Percentiles rank a stretch among this genome's conserved stretches.
Conservation (phyloP, 2,113 vertebrate genomes). For the Microtus ochrogaster region DNA sequence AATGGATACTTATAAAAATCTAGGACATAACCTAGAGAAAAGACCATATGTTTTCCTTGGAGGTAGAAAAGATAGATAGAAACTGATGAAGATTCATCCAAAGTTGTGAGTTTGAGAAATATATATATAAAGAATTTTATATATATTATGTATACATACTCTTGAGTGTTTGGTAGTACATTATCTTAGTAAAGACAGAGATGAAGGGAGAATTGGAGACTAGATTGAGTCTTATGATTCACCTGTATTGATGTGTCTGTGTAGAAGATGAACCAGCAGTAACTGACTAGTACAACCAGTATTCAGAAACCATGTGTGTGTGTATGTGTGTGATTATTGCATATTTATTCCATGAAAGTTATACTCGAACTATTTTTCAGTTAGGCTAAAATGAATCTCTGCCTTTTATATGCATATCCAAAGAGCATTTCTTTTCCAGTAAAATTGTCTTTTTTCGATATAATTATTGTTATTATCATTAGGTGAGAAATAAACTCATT, state of each 20-base stretch:
- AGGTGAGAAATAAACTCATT: conserved; percentile 45
- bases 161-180: neutral
- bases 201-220: neutral
- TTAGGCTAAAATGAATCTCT: neutral
- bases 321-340: neutral
- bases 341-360: neutral
- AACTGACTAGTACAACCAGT: neutral
- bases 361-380: neutral
- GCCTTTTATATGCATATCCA: neutral
- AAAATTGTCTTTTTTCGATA: neutral
- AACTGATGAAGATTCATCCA: too few relatives aligned
- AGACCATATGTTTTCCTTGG: too few relatives aligned
- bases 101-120: too few relatives aligned
- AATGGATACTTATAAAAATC: too few relatives aligned
- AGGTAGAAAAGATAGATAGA: too few relatives aligned
- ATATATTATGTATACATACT: too few relatives aligned
- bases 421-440: neutral
- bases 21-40: too few relatives aligned
- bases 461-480: conserved; percentile 35
- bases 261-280: neutral
- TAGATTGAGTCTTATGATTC: neutral
- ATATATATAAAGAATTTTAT: too few relatives aligned
- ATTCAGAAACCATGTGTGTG: neutral
- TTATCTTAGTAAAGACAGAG: neutral
- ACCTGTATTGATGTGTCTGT: neutral